Evolutionary conservation across 2,113 vertebrate genomes (phyloP).

Genomic region (Ceyx cyanopectus): DNA sequence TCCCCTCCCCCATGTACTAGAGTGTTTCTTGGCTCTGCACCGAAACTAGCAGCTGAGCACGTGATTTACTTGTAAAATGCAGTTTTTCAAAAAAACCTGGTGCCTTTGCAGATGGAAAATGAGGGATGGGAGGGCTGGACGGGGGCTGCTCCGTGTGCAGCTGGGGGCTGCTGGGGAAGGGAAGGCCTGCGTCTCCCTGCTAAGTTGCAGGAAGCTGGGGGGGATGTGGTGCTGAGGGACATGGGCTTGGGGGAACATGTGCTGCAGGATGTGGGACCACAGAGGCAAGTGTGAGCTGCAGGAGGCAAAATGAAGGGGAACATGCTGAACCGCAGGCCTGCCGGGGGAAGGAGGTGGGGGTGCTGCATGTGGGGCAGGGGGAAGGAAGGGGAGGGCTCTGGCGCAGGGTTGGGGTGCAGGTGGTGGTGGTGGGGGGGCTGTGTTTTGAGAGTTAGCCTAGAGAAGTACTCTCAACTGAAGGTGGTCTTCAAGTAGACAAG

Average conservation of each 20-base stretch:
- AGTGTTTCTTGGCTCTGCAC: conserved; percentile 61
- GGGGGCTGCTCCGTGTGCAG: neutral
- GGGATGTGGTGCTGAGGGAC: neutral
- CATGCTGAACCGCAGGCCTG: neutral
- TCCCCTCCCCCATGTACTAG: conserved; percentile 35
- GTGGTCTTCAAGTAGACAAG: accelerated
- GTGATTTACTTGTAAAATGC: conserved; percentile 59
- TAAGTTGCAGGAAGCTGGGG: neutral
- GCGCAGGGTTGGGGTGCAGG: neutral
- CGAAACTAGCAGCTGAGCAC: conserved; percentile 39
- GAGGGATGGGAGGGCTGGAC: neutral
- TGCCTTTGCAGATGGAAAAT: conserved; percentile 28
- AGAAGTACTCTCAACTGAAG: neutral
- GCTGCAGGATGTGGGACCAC: neutral
- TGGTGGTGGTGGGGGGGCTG: neutral
- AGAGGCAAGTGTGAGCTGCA: neutral
- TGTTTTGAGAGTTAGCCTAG: neutral
- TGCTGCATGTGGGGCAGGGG: neutral
- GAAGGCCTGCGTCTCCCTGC: neutral
- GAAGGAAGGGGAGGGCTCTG: neutral
- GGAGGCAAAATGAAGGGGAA: neutral
- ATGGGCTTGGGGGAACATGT: neutral
- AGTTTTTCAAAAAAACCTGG: neutral
- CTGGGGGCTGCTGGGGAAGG: accelerated
- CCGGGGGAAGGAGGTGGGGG: neutral